A percentile compares a stretch with the other conserved stretches of the same genome.
Evolutionary conservation across 2,888 invertebrate species (phyloP).

Genomic region (Drosophila multiciliata): DNA sequence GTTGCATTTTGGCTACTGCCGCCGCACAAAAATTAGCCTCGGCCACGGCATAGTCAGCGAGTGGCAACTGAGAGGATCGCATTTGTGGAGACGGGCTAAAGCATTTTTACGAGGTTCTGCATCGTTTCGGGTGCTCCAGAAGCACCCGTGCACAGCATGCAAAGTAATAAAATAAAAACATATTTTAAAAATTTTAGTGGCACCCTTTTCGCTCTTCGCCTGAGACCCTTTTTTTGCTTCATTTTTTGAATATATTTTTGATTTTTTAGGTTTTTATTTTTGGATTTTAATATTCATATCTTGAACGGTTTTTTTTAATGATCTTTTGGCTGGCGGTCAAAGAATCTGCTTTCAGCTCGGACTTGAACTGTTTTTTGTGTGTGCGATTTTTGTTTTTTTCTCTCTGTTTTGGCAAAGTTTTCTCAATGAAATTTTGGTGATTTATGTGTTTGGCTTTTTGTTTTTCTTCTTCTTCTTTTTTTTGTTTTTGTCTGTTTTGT

Average conservation of each 20-base stretch:
- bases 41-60: conserved; percentile 1
- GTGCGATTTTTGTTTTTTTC: not conserved
- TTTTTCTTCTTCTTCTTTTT: conserved; percentile 26
- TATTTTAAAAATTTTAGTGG: conserved; percentile 82
- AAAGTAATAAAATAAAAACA: conserved; percentile 81
- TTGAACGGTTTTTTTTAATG: conserved; percentile 68
- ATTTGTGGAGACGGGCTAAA: not conserved
- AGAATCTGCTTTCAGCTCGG: conserved; percentile 51
- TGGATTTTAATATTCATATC: conserved; percentile 77
- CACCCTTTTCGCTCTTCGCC: conserved; percentile 57
- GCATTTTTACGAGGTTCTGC: conserved; percentile 73
- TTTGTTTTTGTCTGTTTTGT: conserved; percentile 28
- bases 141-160: conserved; percentile 79
- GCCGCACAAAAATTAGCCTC: conserved; percentile 77
- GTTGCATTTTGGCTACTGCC: conserved; percentile 71
- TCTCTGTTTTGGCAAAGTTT: conserved; percentile 62
- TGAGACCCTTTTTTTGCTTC: conserved; percentile 32
- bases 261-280: conserved; percentile 15
- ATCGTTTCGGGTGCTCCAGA: conserved; percentile 76
- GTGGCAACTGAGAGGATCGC: conserved; percentile 10
- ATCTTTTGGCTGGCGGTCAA: conserved; percentile 73
- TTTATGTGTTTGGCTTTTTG: conserved; percentile 75
- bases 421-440: conserved; percentile 82
- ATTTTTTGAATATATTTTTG: conserved; percentile 30
- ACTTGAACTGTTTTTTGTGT: conserved; percentile 41